These are phyloP conservation scores for Caloenas nicobarica DNA, from an alignment of 2,113 vertebrate species.

Conservation along the genomic window DNA sequence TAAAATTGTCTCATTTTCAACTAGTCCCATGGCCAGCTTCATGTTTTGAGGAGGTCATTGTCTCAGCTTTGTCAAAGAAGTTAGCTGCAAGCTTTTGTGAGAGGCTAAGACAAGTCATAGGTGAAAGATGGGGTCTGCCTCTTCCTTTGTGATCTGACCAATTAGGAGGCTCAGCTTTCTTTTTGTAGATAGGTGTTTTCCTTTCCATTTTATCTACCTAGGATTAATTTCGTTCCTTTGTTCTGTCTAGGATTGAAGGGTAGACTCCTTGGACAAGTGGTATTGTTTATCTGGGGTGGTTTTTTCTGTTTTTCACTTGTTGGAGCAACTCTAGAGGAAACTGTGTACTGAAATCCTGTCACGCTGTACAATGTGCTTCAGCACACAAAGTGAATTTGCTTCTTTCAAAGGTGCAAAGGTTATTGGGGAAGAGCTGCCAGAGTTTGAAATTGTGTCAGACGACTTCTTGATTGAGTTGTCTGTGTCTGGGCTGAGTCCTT, in stretches of 20 bases:
- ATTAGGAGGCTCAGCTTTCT: not conserved
- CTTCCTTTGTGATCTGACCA: not conserved
- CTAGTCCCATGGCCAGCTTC: not conserved
- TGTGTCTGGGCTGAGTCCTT: not conserved
- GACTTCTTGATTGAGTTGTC: not conserved
- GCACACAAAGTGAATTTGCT: not conserved
- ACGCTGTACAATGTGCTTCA: not conserved
- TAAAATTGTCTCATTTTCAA: not conserved
- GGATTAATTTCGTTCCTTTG: not conserved
- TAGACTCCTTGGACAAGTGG: not conserved
- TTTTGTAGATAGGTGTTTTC: not conserved
- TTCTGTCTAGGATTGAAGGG: not conserved
- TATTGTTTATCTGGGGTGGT: not conserved
- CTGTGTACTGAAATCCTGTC: not conserved
- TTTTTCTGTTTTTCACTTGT: not conserved
- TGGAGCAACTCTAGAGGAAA: not conserved
- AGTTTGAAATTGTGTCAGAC: not conserved
- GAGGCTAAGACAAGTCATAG: not conserved
- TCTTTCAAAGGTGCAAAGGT: not conserved
- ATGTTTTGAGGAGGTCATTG: not conserved
- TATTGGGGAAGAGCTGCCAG: not conserved
- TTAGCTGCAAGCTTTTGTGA: not conserved
- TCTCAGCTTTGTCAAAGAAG: not conserved
- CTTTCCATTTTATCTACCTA: not conserved
- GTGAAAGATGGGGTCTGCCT: not conserved